Conservation (phyloP, 2,888 invertebrate species). For the Lasioglossum zephyrum region DNA sequence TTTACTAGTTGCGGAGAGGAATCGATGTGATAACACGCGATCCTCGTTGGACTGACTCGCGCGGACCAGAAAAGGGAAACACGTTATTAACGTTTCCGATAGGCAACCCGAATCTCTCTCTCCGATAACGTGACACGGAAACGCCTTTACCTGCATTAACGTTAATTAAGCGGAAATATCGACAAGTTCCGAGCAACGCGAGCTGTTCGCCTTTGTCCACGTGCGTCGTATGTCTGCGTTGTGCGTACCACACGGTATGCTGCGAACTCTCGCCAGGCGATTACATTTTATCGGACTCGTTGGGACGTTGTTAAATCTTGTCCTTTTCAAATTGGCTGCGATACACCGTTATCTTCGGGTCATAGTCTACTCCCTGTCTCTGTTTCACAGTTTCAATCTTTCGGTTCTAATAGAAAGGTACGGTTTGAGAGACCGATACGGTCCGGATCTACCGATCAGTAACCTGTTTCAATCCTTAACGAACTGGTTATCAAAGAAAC, state of each 20-base stretch:
- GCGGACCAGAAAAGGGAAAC: slow-evolving; percentile 26
- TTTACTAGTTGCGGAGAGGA: slow-evolving; percentile 66
- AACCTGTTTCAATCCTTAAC: too few relatives aligned
- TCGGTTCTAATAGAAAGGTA: too few relatives aligned
- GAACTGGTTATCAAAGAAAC: too few relatives aligned
- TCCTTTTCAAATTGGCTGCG: background rate
- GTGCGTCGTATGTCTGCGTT: background rate
- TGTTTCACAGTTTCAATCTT: too few relatives aligned
- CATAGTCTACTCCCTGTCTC: background rate
- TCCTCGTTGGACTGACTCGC: slow-evolving; percentile 14
- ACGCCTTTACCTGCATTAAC: slow-evolving; percentile 35
- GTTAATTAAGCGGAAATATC: slow-evolving; percentile 18
- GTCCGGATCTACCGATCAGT: too few relatives aligned
- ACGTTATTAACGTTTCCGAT: slow-evolving; percentile 37
- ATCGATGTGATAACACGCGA: slow-evolving; percentile 64
- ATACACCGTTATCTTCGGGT: background rate
- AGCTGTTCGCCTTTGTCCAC: background rate
- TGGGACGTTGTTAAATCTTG: background rate
- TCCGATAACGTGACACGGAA: slow-evolving; percentile 46
- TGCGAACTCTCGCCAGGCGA: background rate
- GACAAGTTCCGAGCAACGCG: background rate
- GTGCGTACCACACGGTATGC: background rate
- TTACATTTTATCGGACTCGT: background rate
- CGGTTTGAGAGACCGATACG: too few relatives aligned
- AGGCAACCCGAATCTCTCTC: slow-evolving; percentile 19